Percentiles rank a stretch among this genome's conserved stretches.
Conservation (phyloP, 1,140 invertebrate genomes). For the Batillaria attramentaria region DNA sequence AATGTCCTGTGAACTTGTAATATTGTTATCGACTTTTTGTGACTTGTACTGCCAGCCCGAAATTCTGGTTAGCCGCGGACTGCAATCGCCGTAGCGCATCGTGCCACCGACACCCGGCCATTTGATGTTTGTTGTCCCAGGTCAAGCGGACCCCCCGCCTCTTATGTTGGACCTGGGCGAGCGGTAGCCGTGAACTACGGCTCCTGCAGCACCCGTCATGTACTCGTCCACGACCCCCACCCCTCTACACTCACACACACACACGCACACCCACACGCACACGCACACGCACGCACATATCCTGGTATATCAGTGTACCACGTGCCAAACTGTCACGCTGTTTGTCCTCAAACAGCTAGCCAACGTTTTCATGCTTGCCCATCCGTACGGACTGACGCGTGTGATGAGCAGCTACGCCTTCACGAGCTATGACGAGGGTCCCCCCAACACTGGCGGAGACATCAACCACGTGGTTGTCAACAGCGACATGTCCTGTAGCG, state of each 20-base stretch:
- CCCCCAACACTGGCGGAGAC: conserved; percentile 71
- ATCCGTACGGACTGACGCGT: conserved; percentile 80
- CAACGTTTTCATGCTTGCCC: conserved; percentile 84
- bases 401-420: conserved; percentile 84
- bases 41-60: too few relatives aligned
- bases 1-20: too few relatives aligned
- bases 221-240: background rate
- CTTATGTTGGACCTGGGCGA: too few relatives aligned
- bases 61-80: too few relatives aligned
- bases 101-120: too few relatives aligned
- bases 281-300: background rate
- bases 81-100: too few relatives aligned
- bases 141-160: too few relatives aligned
- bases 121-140: too few relatives aligned
- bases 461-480: conserved; percentile 76
- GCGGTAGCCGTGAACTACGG: too few relatives aligned
- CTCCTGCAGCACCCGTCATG: too few relatives aligned
- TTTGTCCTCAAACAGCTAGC: conserved; percentile 74
- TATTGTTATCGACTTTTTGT: too few relatives aligned
- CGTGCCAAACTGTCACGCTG: background rate
- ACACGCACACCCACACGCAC: background rate
- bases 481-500: conserved; percentile 31
- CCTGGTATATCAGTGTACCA: too few relatives aligned
- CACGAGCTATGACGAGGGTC: conserved; percentile 67
- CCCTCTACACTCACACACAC: background rate